Conservation (phyloP, 1,140 invertebrate genomes). For the Drosophila arizonae region DNA sequence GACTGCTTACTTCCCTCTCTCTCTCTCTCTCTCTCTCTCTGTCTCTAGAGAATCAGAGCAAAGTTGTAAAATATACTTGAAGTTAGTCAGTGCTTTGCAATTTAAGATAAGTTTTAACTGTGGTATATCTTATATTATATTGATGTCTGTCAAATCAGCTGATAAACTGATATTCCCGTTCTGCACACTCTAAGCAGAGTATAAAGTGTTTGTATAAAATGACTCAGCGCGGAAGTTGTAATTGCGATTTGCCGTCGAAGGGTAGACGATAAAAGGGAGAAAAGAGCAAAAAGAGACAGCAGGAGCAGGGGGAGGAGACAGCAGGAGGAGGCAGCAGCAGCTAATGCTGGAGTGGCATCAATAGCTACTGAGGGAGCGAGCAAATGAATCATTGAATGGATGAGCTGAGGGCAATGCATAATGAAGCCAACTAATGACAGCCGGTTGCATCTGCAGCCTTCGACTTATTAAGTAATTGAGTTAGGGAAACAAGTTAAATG, state of each 20-base stretch:
- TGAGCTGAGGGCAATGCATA: constrained; percentile 16
- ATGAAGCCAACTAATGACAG: constrained; percentile 30
- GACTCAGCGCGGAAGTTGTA: constrained; percentile 71
- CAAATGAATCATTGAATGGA: background rate
- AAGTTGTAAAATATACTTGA: too few species aligned
- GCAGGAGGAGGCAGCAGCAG: background rate
- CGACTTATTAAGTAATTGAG: constrained; percentile 32
- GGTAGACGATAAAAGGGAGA: constrained; percentile 2
- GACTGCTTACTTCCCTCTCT: background rate
- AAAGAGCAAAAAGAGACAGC: constrained; percentile 3
- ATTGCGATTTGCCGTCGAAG: constrained; percentile 43
- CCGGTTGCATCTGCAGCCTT: constrained; percentile 8
- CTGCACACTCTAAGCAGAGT: background rate
- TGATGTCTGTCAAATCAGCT: too few species aligned
- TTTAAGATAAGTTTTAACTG: too few species aligned
- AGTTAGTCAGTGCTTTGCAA: too few species aligned
- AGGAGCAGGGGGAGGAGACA: too few species aligned
- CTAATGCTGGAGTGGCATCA: constrained; percentile 9
- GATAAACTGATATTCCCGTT: background rate
- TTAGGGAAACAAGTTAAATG: constrained; percentile 27
- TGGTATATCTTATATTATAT: too few species aligned
- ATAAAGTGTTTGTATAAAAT: constrained; percentile 10
- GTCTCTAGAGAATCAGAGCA: too few species aligned
- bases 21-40: too few species aligned
- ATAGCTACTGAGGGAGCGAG: constrained; percentile 1